Percentiles rank a stretch among this genome's conserved stretches.
Evolutionary conservation across 2,888 invertebrate genomes (phyloP).

Genomic region (Stenodera caucasica): DNA sequence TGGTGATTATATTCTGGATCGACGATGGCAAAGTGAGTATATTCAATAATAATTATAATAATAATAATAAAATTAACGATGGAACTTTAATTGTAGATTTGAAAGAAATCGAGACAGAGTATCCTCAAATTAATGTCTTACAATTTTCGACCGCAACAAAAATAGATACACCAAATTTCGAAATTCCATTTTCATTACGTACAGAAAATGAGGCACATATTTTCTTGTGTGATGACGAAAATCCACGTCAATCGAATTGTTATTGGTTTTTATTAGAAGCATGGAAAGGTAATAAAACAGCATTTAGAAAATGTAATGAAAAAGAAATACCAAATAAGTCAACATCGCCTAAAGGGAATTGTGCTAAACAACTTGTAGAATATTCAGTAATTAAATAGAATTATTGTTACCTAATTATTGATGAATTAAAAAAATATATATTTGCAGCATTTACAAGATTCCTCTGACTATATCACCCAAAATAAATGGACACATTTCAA

Average conservation of each 20-base stretch:
- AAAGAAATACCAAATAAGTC: constrained; percentile 26
- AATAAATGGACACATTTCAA: neutral
- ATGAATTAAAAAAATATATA: neutral
- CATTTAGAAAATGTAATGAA: constrained; percentile 39
- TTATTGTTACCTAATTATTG: no score
- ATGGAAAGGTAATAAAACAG: constrained; percentile 35
- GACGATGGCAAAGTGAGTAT: neutral
- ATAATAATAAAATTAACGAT: no score
- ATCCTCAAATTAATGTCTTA: neutral
- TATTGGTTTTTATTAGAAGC: constrained; percentile 47
- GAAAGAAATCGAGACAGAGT: neutral
- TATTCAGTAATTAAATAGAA: neutral
- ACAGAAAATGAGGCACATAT: constrained; percentile 39
- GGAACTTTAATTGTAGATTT: neutral
- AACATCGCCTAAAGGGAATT: neutral
- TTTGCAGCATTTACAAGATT: neutral
- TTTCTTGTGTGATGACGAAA: constrained; percentile 38
- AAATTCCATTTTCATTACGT: constrained; percentile 33
- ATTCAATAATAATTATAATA: neutral
- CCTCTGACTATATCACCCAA: neutral
- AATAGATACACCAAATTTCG: constrained; percentile 8
- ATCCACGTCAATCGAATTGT: constrained; percentile 33
- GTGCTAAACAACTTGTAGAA: neutral
- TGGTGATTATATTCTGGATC: neutral
- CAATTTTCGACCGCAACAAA: neutral